These are phyloP conservation scores for Nerophis ophidion DNA, from an alignment of 2,113 vertebrate species.

Conservation along the genomic window DNA sequence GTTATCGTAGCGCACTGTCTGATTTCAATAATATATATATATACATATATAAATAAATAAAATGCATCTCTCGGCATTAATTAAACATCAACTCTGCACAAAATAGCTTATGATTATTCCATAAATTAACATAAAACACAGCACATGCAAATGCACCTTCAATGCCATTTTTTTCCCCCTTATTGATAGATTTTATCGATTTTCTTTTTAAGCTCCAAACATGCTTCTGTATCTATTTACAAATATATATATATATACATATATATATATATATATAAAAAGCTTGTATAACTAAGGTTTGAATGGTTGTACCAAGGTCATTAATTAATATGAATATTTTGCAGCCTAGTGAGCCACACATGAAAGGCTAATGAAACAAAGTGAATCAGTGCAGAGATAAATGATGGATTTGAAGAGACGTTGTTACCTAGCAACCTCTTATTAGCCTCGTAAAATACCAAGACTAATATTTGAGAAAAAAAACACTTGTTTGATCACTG, in stretches of 20 bases:
- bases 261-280: too few species aligned
- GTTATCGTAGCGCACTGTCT: conserved; percentile 43
- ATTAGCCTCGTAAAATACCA: neutral
- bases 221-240: neutral
- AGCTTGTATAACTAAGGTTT: neutral
- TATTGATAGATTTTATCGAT: neutral
- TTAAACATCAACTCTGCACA: conserved; percentile 50
- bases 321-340: conserved; percentile 5
- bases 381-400: neutral
- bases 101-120: conserved; percentile 46
- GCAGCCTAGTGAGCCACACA: neutral
- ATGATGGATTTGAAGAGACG: neutral
- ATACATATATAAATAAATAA: neutral
- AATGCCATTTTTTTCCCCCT: neutral
- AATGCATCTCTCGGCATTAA: conserved; percentile 45
- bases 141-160: conserved; percentile 35
- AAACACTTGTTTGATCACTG: too few species aligned
- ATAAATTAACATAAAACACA: conserved; percentile 47
- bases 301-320: conserved; percentile 1
- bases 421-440: neutral
- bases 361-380: conserved; percentile 5
- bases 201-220: neutral
- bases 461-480: neutral
- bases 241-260: too few species aligned
- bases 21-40: neutral